Conservation (phyloP, 2,888 invertebrate genomes). For the Helobdella robusta region DNA sequence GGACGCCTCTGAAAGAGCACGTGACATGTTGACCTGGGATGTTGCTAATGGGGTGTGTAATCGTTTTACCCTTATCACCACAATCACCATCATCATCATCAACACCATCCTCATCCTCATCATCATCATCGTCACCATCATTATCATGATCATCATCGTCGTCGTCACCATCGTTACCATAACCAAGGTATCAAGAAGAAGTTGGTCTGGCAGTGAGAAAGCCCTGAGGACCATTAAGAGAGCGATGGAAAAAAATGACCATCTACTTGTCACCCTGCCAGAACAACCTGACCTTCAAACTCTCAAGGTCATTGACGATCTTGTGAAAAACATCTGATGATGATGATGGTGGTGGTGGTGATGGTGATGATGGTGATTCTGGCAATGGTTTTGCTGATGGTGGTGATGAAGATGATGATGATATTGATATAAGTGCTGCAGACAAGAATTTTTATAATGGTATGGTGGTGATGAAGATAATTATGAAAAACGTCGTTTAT, state of each 20-base stretch:
- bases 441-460: conserved; percentile 1
- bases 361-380: conserved; percentile 19
- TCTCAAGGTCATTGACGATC: neutral
- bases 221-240: conserved; percentile 53
- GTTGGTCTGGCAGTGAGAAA: conserved; percentile 56
- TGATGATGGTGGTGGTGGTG: conserved; percentile 12
- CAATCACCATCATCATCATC: neutral
- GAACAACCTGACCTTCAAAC: conserved; percentile 38
- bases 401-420: conserved; percentile 30
- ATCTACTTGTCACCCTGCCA: conserved; percentile 54
- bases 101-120: neutral
- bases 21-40: conserved; percentile 56
- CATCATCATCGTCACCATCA: conserved; percentile 1
- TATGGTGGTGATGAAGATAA: neutral
- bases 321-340: neutral
- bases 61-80: neutral
- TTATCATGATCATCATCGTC: conserved; percentile 1
- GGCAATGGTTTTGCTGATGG: conserved; percentile 27
- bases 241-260: conserved; percentile 51
- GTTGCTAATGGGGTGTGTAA: conserved; percentile 56
- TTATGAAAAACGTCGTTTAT: neutral
- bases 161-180: conserved; percentile 3
- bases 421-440: conserved; percentile 26
- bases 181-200: conserved; percentile 52
- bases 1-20: conserved; percentile 52